Evolutionary conservation across 1,140 invertebrate genomes (phyloP), one percentile per base, ranked within the genome.

Genomic region (Lordiphosa collinella): DNA sequence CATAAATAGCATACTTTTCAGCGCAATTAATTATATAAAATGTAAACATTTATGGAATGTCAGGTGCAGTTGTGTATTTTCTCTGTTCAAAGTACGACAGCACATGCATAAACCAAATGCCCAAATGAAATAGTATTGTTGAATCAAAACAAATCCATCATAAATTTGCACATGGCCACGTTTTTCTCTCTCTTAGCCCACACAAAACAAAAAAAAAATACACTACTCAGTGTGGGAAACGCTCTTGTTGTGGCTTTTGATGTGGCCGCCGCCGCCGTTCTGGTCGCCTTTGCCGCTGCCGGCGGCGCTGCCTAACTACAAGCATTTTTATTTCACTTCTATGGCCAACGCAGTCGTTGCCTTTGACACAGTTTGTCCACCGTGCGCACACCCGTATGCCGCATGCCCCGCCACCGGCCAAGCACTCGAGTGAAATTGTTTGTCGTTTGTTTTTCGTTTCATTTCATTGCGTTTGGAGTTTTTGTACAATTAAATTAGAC

Each of bases 271-370:
- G 43, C n/a, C n/a, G n/a, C n/a, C n/a, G n/a, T n/a, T n/a, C n/a
- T n/a, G n/a, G n/a, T 47, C 44, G 70, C 51, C 70, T 62, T 62
- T 48, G 40, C 50, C 71, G 72, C 65, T 75, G 71, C 54, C 65
- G 65, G 72, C 60, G 35, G 60, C 71, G 65, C 60, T 75, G 72
- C 11, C 41, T 44, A 29, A 12, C 58, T 44, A 63, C 67, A 67
- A 53, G 73, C 73, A 78, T 78, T 78, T 78, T 78, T 66, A 76
- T 71, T 76, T 71, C 66, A 78, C 49, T 74, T 62, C 57, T 57
- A 48, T 64, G 56, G 69, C 69, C 62, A 50, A 55, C 63, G 50
- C 8, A 31, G 35, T 43, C 57, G 61, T 71, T 82, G 76, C 76
- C 71, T 80, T 82, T 82, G 76, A 82, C 76, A 82, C 52, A 76